Evolutionary conservation across 2,113 vertebrate genomes (phyloP).

Genomic region (Lanius collurio): DNA sequence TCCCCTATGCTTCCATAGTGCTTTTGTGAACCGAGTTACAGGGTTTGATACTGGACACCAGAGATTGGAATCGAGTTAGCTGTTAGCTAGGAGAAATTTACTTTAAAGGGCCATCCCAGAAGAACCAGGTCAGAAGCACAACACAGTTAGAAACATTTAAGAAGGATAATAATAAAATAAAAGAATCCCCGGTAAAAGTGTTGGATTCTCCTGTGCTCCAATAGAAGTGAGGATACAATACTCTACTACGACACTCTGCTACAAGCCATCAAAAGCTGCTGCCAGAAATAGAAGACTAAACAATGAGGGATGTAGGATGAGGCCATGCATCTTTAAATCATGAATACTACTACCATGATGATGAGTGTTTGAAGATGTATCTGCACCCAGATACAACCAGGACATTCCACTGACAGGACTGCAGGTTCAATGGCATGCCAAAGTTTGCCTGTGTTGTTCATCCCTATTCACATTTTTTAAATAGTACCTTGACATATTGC

Average conservation of each 20-base stretch:
- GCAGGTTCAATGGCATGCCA: neutral
- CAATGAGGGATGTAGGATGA: neutral
- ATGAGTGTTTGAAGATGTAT: neutral
- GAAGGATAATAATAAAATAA: neutral
- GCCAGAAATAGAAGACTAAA: neutral
- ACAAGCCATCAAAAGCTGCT: neutral
- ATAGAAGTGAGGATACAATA: rapidly evolving
- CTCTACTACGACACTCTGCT: neutral
- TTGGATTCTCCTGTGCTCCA: neutral
- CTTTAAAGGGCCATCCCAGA: neutral
- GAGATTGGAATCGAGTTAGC: neutral
- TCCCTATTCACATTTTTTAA: neutral
- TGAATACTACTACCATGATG: neutral
- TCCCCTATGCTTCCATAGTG: neutral
- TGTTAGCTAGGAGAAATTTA: neutral
- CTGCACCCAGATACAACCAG: neutral
- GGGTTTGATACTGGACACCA: neutral
- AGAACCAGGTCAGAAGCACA: neutral
- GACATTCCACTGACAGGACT: neutral
- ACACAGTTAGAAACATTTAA: neutral
- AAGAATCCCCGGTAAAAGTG: neutral
- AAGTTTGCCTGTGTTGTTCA: neutral
- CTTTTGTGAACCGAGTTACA: neutral
- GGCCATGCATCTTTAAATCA: neutral
- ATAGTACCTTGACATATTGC: neutral